Evolutionary conservation across 2,888 invertebrate genomes (phyloP).

Genomic region (Poecilobothrus nobilitatus): DNA sequence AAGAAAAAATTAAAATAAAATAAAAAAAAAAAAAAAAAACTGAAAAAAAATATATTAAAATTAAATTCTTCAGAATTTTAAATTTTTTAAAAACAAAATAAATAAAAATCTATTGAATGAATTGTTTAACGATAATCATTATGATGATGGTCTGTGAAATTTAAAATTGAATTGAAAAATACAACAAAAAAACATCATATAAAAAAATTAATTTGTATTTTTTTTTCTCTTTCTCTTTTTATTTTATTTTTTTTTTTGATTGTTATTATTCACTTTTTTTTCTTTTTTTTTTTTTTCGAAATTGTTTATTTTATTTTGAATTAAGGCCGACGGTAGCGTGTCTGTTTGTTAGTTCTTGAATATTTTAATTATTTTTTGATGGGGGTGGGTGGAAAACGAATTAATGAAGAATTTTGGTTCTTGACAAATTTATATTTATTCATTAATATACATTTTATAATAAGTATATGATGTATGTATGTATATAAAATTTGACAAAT

Average conservation of each 20-base stretch:
- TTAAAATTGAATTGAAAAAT: not conserved
- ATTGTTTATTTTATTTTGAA: not conserved
- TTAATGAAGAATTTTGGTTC: not conserved
- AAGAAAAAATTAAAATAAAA: not conserved
- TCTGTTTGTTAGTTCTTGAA: not conserved
- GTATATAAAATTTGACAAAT: not conserved
- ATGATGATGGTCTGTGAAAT: conserved; percentile 6
- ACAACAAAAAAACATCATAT: too few relatives aligned
- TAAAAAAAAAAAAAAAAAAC: too few relatives aligned
- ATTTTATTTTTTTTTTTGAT: too few relatives aligned
- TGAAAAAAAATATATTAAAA: not conserved
- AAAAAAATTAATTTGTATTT: not conserved
- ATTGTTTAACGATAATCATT: not conserved
- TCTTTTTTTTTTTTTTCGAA: too few relatives aligned
- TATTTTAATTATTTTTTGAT: not conserved
- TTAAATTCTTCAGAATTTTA: not conserved
- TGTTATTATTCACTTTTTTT: not conserved
- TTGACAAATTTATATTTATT: not conserved
- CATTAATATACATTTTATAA: too few relatives aligned
- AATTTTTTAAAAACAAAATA: not conserved
- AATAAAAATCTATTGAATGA: not conserved
- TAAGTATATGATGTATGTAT: too few relatives aligned
- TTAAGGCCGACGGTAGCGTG: not conserved
- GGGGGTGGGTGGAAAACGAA: not conserved
- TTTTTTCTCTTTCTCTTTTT: not conserved